Conservation (phyloP, 2,113 vertebrate species). For the Morone saxatilis region DNA sequence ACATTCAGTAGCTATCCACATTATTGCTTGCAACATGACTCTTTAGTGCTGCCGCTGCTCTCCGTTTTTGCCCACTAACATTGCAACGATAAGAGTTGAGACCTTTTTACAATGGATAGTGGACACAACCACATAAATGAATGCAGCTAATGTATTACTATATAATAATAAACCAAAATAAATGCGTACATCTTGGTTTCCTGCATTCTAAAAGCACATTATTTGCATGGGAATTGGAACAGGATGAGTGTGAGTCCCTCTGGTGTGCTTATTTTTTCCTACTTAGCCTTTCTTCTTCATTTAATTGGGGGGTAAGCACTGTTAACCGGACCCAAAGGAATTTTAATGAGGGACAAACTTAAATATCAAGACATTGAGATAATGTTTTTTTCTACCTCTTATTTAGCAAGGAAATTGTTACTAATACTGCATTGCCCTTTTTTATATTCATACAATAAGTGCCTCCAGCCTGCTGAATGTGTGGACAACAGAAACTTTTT, state of each 20-base stretch:
- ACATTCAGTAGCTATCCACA: neutral
- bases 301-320: conserved; percentile 59
- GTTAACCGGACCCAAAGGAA: conserved; percentile 61
- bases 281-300: conserved; percentile 43
- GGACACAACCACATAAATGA: conserved; percentile 2
- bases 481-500: neutral
- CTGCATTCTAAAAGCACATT: conserved; percentile 21
- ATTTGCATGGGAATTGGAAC: conserved; percentile 35
- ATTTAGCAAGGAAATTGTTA: conserved; percentile 19
- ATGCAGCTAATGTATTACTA: conserved; percentile 32
- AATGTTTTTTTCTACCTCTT: neutral
- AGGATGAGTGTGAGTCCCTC: conserved; percentile 30
- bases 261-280: conserved; percentile 39
- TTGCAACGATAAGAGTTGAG: neutral
- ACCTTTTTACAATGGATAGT: neutral
- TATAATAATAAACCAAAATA: conserved; percentile 24
- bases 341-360: conserved; percentile 46
- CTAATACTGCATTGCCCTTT: conserved; percentile 1
- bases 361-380: conserved; percentile 40
- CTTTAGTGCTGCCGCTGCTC: neutral
- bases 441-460: neutral
- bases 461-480: neutral
- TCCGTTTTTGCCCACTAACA: neutral
- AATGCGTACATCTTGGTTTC: conserved; percentile 8
- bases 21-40: neutral